Base-by-base conservation (phyloP, 2,888 invertebrate genomes). In the Apodemia zela region DNA sequence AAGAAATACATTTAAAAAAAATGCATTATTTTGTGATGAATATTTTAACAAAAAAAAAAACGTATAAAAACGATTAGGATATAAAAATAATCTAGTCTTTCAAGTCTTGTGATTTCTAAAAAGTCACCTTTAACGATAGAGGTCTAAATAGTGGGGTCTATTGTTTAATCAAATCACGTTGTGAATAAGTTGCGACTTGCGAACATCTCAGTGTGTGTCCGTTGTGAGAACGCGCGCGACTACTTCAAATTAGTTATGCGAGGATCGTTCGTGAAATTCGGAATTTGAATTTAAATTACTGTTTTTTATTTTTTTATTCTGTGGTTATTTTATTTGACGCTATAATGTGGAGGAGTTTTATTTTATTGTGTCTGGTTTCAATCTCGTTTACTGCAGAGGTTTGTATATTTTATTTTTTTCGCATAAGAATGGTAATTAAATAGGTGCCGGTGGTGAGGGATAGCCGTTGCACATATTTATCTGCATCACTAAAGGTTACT, bases 301-400 rank as follows among this genome's bases (percentile, higher is more conserved):
- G 63, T 73, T 71, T 71, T 73, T 77, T 70, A 73, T 75, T 73
- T 67, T 42, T 42, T 73, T 72, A 71, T 72, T 71, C 76, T 73
- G 45, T 42, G 58, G 18, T 71, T 71, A 69, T 71, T 42, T 71
- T 67, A 74, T 76, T 69, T 74, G 78, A 69, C 73, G 68, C 71
- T 78, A 84, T 72, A 72, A 90, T 89, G 89, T 85, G 83, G 81
- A 86, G 85, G 85, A 84, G 83, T 73, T 75, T 78, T 75, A 79
- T 82, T 71, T 79, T 89, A 69, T 80, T 89, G 82, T 68, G 81
- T 72, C 79, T 83, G 72, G 74, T 77, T 65, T 72, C 81, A 71
- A 82, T 84, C 84, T 85, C 86, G 81, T 81, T 83, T 78, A 74
- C 70, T 73, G 77, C 82, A 54, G 79, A 87, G 87, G 89, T 89